These are phyloP conservation scores for Ischnura elegans DNA, from an alignment of 2,888 invertebrate genomes.

Conservation along the genomic window DNA sequence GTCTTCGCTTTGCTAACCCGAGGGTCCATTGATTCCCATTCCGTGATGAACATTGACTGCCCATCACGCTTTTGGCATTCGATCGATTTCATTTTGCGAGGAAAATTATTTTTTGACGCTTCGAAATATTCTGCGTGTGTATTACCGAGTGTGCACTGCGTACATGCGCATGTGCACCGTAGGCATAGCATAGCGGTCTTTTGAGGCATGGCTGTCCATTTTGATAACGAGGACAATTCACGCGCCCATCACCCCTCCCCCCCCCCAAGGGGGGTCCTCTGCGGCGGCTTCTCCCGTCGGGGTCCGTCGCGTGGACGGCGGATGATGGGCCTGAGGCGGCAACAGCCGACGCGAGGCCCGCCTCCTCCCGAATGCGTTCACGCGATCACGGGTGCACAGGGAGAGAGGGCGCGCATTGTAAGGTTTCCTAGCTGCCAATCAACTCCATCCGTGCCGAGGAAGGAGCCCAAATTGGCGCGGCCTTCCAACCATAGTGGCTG, in stretches of 20 bases:
- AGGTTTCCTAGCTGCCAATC: neutral
- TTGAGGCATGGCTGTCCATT: neutral
- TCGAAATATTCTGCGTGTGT: too few relatives aligned
- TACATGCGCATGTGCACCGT: neutral
- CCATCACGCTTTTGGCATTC: too few relatives aligned
- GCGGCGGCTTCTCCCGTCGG: neutral
- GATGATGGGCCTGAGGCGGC: neutral
- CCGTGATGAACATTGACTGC: too few relatives aligned
- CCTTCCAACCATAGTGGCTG: neutral
- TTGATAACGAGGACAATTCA: neutral
- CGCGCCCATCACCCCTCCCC: neutral
- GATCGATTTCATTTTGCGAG: too few relatives aligned
- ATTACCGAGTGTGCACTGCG: too few relatives aligned
- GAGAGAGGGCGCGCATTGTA: neutral
- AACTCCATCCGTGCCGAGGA: neutral
- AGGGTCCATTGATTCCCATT: too few relatives aligned
- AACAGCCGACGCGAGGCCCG: neutral
- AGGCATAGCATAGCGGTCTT: neutral
- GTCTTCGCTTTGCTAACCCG: too few relatives aligned
- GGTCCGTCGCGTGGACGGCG: conserved; percentile 30
- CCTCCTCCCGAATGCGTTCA: neutral
- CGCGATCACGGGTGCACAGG: neutral
- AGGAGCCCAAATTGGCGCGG: neutral
- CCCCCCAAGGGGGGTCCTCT: neutral
- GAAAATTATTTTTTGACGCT: too few relatives aligned